phyloP scores from a whole-genome alignment of 2,797 vertebrate species.

The Gymnothorax javanicus region DNA sequence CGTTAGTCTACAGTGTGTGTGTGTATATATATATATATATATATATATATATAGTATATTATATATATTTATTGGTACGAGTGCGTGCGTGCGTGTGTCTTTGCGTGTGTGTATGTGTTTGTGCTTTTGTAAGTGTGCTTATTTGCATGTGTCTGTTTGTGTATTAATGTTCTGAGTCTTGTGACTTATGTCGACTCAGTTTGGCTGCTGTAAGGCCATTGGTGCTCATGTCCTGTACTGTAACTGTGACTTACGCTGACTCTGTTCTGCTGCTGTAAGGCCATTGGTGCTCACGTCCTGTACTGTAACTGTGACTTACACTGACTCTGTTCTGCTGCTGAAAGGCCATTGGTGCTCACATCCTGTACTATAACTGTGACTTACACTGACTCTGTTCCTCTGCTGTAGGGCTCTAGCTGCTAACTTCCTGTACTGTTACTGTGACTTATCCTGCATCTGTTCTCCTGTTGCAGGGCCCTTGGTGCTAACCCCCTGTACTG shows the following conservation, averaged over 20 bases:
- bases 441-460: not conserved
- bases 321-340: no score
- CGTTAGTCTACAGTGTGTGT: not conserved
- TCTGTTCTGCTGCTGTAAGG: no score
- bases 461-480: constrained; percentile 75
- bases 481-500: constrained; percentile 96
- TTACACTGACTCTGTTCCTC: not conserved
- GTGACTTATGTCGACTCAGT: no score
- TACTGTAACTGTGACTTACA: no score
- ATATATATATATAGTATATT: not conserved
- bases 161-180: not conserved
- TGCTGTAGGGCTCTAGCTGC: not conserved
- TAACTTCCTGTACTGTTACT: not conserved
- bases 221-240: no score
- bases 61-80: not conserved
- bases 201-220: no score
- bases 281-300: no score
- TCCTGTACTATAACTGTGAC: no score
- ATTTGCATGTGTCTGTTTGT: not conserved
- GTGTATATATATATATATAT: not conserved
- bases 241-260: no score
- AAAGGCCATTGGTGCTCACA: no score
- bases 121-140: constrained; percentile 11
- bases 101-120: constrained; percentile 4
- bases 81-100: constrained; percentile 1